Conservation (phyloP, 1,140 invertebrate genomes). For the Formica exsecta region DNA sequence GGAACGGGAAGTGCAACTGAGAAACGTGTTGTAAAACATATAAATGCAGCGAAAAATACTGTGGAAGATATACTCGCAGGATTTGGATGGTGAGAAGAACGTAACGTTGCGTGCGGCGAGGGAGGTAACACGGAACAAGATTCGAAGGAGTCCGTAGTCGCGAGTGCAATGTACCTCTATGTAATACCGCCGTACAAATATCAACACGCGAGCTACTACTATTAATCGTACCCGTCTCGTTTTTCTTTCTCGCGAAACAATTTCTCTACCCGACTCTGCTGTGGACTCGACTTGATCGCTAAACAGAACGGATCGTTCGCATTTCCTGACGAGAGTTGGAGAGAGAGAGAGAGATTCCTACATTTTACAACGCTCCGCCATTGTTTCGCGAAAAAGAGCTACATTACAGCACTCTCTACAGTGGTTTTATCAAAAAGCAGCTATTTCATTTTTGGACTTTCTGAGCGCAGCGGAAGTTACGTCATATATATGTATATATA, state of each 20-base stretch:
- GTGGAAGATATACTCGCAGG: conserved; percentile 14
- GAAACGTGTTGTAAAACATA: not conserved
- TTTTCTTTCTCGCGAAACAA: conserved; percentile 33
- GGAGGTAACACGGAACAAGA: conserved; percentile 38
- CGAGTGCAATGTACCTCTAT: conserved; percentile 49
- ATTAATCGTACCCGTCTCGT: conserved; percentile 31
- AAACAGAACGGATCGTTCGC: conserved; percentile 10
- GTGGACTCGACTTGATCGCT: not conserved
- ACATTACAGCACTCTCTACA: too few relatives aligned
- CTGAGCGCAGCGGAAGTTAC: not conserved
- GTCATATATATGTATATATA: not conserved
- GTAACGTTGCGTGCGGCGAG: conserved; percentile 49
- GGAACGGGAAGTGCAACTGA: not conserved
- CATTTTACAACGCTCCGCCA: not conserved
- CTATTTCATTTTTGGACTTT: conserved; percentile 6
- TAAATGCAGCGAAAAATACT: conserved; percentile 43
- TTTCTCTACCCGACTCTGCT: not conserved
- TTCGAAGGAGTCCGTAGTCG: conserved; percentile 42
- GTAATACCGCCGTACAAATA: conserved; percentile 32
- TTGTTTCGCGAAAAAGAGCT: conserved; percentile 4
- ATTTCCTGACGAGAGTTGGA: not conserved
- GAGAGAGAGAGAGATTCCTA: not conserved
- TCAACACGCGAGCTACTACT: conserved; percentile 34
- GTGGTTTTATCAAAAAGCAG: conserved; percentile 12
- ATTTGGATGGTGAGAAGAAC: conserved; percentile 11